Percentiles rank a stretch among this genome's conserved stretches.
phyloP scores from a whole-genome alignment of 2,797 vertebrate genomes.

The Cossypha heuglini region DNA sequence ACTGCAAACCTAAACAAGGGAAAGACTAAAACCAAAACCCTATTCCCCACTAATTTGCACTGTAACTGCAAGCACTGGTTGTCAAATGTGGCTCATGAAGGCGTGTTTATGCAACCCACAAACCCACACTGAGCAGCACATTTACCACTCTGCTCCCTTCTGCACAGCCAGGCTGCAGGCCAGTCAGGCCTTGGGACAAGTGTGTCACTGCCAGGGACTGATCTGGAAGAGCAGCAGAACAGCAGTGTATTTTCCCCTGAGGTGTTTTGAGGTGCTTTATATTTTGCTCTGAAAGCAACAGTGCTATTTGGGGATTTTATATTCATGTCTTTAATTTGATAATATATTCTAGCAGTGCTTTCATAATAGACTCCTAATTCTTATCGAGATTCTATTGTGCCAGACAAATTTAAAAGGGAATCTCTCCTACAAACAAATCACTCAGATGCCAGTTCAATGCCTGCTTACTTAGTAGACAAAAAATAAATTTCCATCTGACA shows the following conservation, averaged over 20 bases:
- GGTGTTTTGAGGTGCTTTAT: neutral
- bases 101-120: neutral
- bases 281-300: neutral
- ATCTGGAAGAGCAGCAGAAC: neutral
- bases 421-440: neutral
- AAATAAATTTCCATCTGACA: neutral
- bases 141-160: accelerated
- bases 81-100: neutral
- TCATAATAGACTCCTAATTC: neutral
- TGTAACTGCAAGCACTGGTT: neutral
- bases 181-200: neutral
- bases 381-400: neutral
- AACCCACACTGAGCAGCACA: neutral
- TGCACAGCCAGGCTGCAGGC: neutral
- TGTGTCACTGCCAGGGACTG: accelerated
- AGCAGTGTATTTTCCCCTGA: neutral
- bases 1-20: neutral
- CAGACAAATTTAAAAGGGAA: neutral
- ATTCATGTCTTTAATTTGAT: neutral
- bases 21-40: neutral
- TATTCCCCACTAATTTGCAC: neutral
- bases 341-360: neutral
- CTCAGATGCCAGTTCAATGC: neutral
- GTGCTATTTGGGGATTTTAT: neutral
- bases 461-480: neutral